Evolutionary conservation across 2,797 vertebrate genomes (phyloP), one percentile per base, ranked within the genome.

Genomic region (Gymnocypris eckloni): DNA sequence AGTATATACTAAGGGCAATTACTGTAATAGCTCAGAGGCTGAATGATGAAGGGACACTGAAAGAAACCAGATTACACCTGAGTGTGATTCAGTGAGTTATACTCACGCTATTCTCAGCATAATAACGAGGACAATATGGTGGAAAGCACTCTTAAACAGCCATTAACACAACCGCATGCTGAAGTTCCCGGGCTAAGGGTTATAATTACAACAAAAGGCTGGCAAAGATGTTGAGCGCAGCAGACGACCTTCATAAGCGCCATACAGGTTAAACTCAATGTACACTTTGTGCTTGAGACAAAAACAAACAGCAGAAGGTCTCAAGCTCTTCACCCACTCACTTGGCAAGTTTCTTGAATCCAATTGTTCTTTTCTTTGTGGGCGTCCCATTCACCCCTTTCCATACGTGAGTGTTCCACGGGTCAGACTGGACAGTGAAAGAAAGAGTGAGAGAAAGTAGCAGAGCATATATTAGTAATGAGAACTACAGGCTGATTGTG

Each of bases 281-380:
- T 48, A 37, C 8, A 10, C 4, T 81, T 69, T 61, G 50, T 6
- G 18, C 33, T 43, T 16, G 43, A 83, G 54, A 79, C 15, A 67
- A 84, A 37, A 76, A 77, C 12, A 84, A 66, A 69, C 4, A 37
- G 4, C 4, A 15, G 2, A 85, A 75, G 67, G 48, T 61, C 22
- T 50, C 6, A 13, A 83, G 28, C 64, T 54, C 37, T 61, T 9
- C 52, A 45, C 66, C 56, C 64, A 96, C 97, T 97, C 90, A 99
- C 98, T 99, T 99, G 83, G 98, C 98, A 82, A 99, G 93, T 90
- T 99, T 99, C 94, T 99, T 99, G 92, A 99, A 99, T 91, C 98
- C 98, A 1, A 99, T 99, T 79, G 98, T 95, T 91, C 98, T 95
- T 89, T 98, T 97, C 94, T 99, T 99, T 12, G 98, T 99, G 33